These are phyloP conservation scores for Leiothrix lutea DNA, from an alignment of 2,113 vertebrate species.

Conservation along the genomic window DNA sequence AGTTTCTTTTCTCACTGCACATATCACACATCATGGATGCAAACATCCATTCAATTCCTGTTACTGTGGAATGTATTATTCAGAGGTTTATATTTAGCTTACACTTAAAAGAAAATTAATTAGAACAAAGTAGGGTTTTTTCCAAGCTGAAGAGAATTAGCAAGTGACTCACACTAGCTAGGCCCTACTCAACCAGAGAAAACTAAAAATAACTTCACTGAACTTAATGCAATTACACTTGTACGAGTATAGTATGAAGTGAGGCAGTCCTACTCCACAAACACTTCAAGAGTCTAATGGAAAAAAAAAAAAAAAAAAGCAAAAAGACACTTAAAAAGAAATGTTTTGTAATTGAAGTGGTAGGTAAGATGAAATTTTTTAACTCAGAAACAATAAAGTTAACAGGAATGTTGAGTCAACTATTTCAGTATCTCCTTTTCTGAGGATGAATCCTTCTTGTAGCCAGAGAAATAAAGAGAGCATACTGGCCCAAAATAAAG, in stretches of 20 bases:
- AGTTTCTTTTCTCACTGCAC: neutral
- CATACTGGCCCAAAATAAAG: neutral
- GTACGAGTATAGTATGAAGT: neutral
- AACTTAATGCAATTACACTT: neutral
- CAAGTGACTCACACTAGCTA: neutral
- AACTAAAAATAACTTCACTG: neutral
- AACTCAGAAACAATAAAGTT: neutral
- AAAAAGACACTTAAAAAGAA: neutral
- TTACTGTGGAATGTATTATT: neutral
- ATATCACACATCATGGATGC: rapidly evolving
- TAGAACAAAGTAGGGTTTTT: neutral
- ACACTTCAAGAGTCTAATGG: neutral
- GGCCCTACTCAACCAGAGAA: neutral
- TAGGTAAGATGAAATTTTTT: neutral
- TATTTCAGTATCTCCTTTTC: neutral
- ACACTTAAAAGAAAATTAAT: neutral
- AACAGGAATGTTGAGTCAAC: neutral
- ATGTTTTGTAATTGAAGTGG: neutral
- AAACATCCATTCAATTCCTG: neutral
- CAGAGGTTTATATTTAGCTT: neutral
- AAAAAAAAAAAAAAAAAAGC: neutral
- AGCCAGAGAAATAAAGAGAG: neutral
- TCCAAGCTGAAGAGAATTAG: neutral
- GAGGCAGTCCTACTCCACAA: neutral
- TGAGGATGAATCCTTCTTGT: neutral